Percentiles rank a stretch among this genome's conserved stretches.
phyloP scores from a whole-genome alignment of 2,888 invertebrate species.

The Sclerodermus sp. region DNA sequence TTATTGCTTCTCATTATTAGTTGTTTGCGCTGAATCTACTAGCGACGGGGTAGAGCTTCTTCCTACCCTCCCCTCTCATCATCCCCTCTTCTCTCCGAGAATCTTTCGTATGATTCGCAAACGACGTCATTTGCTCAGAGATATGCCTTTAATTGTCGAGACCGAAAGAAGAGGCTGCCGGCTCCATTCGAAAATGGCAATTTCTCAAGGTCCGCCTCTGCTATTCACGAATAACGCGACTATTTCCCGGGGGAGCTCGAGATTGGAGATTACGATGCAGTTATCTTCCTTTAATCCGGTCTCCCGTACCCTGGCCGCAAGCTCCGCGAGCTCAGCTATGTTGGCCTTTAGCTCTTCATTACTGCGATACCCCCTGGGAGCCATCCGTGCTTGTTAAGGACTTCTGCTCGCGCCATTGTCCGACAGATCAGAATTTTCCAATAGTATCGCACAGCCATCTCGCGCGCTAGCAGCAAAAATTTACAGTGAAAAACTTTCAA shows the following conservation, averaged over 20 bases:
- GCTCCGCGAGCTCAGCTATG: slow-evolving; percentile 2
- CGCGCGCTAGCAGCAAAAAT: neutral
- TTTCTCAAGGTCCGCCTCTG: neutral
- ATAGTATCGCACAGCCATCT: slow-evolving; percentile 2
- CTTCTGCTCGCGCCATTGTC: slow-evolving; percentile 19
- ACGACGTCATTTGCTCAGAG: too few species aligned
- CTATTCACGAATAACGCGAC: neutral
- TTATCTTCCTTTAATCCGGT: slow-evolving; percentile 40
- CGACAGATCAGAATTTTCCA: slow-evolving; percentile 21
- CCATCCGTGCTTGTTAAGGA: slow-evolving; percentile 32
- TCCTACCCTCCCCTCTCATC: too few species aligned
- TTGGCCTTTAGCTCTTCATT: slow-evolving; percentile 26
- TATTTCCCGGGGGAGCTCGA: slow-evolving; percentile 35
- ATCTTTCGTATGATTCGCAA: too few species aligned
- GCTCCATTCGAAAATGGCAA: neutral
- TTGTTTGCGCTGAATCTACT: too few species aligned
- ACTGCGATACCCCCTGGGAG: slow-evolving; percentile 28
- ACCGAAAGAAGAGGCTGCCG: too few species aligned
- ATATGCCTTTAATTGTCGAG: neutral
- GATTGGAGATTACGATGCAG: slow-evolving; percentile 41
- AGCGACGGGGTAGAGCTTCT: too few species aligned
- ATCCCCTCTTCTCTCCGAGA: too few species aligned
- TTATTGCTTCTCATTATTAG: too few species aligned
- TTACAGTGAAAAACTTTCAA: neutral
- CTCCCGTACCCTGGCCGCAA: neutral